Conservation (phyloP, 2,113 vertebrate species). For the Ranitomeya variabilis region DNA sequence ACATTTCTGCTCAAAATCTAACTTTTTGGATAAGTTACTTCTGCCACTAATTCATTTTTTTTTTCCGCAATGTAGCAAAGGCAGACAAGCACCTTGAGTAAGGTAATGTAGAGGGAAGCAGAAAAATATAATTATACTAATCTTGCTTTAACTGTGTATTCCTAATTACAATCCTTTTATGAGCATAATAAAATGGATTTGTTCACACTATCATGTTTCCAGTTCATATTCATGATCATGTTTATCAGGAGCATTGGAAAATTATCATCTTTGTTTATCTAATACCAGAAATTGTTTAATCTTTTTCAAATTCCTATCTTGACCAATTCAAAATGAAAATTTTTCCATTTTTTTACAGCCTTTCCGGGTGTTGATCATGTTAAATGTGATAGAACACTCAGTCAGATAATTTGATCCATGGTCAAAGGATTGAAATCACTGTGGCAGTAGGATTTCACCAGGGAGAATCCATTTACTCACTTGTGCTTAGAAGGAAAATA, state of each 20-base stretch:
- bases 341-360: background rate
- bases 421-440: background rate
- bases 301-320: background rate
- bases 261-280: background rate
- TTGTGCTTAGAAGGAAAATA: background rate
- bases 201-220: background rate
- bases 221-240: background rate
- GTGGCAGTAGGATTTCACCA: constrained; percentile 11
- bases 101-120: no score
- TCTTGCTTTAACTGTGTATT: no score
- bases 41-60: background rate
- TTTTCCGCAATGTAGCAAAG: background rate
- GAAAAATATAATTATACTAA: no score
- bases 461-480: background rate
- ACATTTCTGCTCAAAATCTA: background rate
- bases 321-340: background rate
- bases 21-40: background rate
- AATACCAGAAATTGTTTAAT: background rate
- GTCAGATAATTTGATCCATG: background rate
- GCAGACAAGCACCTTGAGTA: no score
- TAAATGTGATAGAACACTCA: background rate
- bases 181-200: background rate
- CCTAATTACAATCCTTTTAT: no score
- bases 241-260: background rate
- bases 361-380: background rate